Evolutionary conservation across 2,797 vertebrate genomes (phyloP).

Genomic region (Pampus argenteus): DNA sequence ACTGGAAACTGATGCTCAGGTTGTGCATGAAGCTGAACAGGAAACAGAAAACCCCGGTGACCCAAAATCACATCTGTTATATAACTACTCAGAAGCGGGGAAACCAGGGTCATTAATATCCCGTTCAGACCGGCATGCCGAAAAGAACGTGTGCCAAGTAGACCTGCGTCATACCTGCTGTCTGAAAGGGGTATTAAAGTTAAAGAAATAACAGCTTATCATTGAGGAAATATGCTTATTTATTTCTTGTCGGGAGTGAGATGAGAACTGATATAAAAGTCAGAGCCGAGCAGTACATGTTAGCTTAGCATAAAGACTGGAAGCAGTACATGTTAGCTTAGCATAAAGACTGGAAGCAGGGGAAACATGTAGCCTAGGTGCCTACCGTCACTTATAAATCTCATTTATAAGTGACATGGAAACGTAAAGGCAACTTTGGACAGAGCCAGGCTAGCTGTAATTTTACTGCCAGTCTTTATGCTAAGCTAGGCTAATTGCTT

Average conservation of each 20-base stretch:
- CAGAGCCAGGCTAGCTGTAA: neutral
- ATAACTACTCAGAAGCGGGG: neutral
- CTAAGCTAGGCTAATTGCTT: neutral
- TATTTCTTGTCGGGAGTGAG: constrained; percentile 1
- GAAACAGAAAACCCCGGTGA: constrained; percentile 1
- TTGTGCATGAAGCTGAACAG: neutral
- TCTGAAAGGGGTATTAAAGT: neutral
- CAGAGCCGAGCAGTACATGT: neutral
- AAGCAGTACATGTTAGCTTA: neutral
- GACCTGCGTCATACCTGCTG: neutral
- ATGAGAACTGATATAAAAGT: neutral
- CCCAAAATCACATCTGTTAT: neutral
- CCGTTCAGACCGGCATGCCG: neutral
- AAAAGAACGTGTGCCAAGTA: neutral
- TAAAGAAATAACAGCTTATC: neutral
- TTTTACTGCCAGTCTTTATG: neutral
- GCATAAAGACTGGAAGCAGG: neutral
- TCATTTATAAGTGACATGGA: neutral
- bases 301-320: neutral
- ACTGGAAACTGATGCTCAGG: neutral
- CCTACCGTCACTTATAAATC: neutral
- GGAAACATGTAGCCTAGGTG: neutral
- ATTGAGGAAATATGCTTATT: neutral
- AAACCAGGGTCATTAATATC: neutral
- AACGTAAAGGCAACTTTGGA: constrained; percentile 1